These are phyloP conservation scores for Choloepus hoffmanni DNA, from an alignment of 2,113 vertebrate species.

Conservation along the genomic window DNA sequence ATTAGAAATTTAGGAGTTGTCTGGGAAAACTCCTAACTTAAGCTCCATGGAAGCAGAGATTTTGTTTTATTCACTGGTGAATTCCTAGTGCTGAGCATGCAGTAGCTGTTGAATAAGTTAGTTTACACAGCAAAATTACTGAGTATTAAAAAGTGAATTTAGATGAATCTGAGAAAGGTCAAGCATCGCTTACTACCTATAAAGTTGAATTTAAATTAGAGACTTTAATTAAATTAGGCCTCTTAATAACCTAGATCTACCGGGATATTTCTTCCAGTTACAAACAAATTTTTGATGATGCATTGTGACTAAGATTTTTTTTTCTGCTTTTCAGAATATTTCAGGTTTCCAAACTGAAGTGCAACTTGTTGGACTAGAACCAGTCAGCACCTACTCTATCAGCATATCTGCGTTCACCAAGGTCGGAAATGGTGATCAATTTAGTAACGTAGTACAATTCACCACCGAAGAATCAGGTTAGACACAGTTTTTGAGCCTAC, in stretches of 20 bases:
- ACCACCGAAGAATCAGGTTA: conserved; percentile 96
- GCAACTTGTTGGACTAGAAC: conserved; percentile 90
- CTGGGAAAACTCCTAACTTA: not conserved
- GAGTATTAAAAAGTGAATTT: not conserved
- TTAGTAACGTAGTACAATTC: conserved; percentile 93
- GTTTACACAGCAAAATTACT: not conserved
- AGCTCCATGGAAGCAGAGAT: not conserved
- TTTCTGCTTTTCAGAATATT: conserved; percentile 90
- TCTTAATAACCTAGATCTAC: not conserved
- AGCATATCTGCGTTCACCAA: conserved; percentile 94
- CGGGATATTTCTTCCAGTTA: not conserved
- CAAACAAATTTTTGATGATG: not conserved
- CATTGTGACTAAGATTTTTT: conserved; percentile 36
- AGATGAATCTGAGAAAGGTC: conserved; percentile 8
- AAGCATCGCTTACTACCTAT: not conserved
- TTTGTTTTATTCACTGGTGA: not conserved
- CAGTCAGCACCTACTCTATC: conserved; percentile 93
- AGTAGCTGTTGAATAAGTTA: not conserved
- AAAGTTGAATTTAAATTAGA: conserved; percentile 17
- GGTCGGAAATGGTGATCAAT: conserved; percentile 95
- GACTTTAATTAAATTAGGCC: not conserved
- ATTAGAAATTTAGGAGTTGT: conserved; percentile 15
- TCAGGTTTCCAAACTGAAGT: conserved; percentile 90
- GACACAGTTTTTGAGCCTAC: conserved; percentile 45
- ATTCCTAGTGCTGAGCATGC: not conserved